phyloP scores from a whole-genome alignment of 2,797 vertebrate genomes.

The Clamator glandarius region DNA sequence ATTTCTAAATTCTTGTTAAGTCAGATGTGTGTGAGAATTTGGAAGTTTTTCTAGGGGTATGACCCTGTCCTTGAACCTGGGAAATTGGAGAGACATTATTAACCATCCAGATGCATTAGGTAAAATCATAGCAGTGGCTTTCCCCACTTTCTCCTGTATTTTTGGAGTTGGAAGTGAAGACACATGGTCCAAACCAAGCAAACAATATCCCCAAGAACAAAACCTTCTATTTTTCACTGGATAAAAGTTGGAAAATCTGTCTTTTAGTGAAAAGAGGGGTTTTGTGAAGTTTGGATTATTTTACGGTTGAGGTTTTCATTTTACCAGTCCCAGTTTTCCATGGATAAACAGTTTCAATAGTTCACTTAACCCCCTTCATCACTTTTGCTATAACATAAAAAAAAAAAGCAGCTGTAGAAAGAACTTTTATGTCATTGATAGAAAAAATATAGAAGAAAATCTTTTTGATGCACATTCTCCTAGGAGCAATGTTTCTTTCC shows the following conservation, averaged over 20 bases:
- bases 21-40: not conserved
- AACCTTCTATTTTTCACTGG: not conserved
- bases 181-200: not conserved
- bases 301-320: not conserved
- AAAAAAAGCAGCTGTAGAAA: not conserved
- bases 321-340: not conserved
- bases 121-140: not conserved
- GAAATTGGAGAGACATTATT: not conserved
- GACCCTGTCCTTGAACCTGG: not conserved
- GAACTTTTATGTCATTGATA: not conserved
- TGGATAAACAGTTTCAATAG: not conserved
- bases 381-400: not conserved
- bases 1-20: not conserved
- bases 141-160: not conserved
- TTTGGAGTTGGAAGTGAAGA: not conserved
- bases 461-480: not conserved
- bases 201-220: not conserved
- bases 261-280: accelerated
- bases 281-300: not conserved
- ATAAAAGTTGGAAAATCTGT: not conserved
- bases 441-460: not conserved
- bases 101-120: not conserved
- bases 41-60: not conserved
- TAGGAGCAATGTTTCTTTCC: not conserved
- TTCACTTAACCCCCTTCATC: not conserved